Evolutionary conservation across 2,113 vertebrate species (phyloP), one percentile per base, ranked within the genome.

Genomic region (Rhabdomys dilectus): DNA sequence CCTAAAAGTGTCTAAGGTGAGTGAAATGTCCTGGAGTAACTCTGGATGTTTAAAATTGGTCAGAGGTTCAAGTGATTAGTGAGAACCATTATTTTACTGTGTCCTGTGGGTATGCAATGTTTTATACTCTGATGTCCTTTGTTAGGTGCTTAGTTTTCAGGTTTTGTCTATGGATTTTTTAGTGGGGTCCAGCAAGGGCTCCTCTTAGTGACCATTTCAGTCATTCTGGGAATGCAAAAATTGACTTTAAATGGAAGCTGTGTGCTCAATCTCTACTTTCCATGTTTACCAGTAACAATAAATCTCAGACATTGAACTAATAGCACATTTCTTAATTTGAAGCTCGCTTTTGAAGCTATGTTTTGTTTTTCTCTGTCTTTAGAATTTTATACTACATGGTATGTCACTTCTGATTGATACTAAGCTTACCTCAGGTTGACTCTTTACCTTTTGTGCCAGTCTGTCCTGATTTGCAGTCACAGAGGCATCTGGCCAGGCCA

Each of bases 371-470:
- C n/a, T 94, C 80, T 88, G 88, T 85, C 62, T 36, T 17, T 77
- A 36, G 66, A 24, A 87, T 92, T 64, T 96, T 92, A 96, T 88
- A 76, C 91, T 94, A 77, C 88, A 45, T 81, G 81, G 81, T 88
- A 31, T 95, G 77, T 90, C 80, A 94, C n/a, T 91, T 45, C 51
- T 96, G 88, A 94, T 64, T 91, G 22, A 88, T 42, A 0, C 82
- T 92, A 96, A 87, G 78, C 87, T 91, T 92, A 70, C 96, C 89
- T 94, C 75, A 92, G 93, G 91, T 84, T 93, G 86, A 78, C 90
- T 95, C 94, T 91, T 89, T 91, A 93, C 53, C 95, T 48, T 88
- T 22, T 5, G 15, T 78, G 51, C 64, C 72, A 68, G 60, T 39
- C 80, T 39, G 36, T 68, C 78, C 13, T 73, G 72, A 72, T 81